Conservation (phyloP, 2,888 invertebrate species). For the Erebia ligea region DNA sequence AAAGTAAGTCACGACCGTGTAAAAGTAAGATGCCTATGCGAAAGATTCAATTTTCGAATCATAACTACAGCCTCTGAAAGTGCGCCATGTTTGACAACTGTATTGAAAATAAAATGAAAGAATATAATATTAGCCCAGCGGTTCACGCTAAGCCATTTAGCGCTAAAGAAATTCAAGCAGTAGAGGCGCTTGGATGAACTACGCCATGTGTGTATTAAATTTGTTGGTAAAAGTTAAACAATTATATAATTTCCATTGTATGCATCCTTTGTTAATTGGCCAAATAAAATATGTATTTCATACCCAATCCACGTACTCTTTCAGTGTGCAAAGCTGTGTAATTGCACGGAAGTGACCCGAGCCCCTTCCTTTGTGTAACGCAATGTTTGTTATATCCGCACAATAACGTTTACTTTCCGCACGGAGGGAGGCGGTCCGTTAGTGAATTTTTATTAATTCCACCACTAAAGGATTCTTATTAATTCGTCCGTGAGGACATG, state of each 20-base stretch:
- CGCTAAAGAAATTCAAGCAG: too few relatives aligned
- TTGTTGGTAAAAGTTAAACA: neutral
- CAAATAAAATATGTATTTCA: constrained; percentile 4
- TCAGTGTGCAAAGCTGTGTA: constrained; percentile 7
- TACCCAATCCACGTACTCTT: constrained; percentile 1
- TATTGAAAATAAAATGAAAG: too few relatives aligned
- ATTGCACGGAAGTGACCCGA: constrained; percentile 18
- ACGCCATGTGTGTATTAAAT: neutral
- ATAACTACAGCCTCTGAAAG: too few relatives aligned
- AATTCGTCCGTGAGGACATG: too few relatives aligned
- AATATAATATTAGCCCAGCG: too few relatives aligned
- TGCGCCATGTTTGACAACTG: too few relatives aligned
- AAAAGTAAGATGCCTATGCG: too few relatives aligned
- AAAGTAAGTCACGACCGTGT: too few relatives aligned
- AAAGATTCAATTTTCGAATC: too few relatives aligned
- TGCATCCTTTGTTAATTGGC: neutral
- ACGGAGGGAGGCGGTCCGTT: constrained; percentile 4
- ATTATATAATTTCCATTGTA: neutral
- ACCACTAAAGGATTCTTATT: too few relatives aligned
- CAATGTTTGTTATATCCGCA: constrained; percentile 13
- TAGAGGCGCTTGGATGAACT: too few relatives aligned
- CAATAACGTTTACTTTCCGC: constrained; percentile 12
- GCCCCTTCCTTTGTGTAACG: constrained; percentile 15
- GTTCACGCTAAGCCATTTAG: too few relatives aligned
- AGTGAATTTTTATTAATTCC: constrained; percentile 11